phyloP scores from a whole-genome alignment of 2,113 vertebrate genomes.

The Verasper variegatus region DNA sequence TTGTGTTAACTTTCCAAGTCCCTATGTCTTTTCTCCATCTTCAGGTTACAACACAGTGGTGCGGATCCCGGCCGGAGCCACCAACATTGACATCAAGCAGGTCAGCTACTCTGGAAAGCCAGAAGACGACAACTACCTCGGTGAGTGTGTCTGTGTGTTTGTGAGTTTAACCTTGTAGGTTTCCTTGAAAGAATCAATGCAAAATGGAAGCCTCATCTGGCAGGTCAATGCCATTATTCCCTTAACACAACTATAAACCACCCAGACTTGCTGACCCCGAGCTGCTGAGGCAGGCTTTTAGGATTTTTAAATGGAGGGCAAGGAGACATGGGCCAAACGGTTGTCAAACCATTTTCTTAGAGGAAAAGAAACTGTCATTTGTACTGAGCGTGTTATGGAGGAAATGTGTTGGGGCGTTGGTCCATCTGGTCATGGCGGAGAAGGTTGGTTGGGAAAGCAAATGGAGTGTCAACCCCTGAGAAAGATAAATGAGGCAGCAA shows the following conservation, averaged over 20 bases:
- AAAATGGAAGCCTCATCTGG: slow-evolving; percentile 44
- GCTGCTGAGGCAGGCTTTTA: slow-evolving; percentile 25
- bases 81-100: slow-evolving; percentile 93
- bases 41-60: slow-evolving; percentile 94
- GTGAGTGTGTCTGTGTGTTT: slow-evolving; percentile 82
- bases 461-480: slow-evolving; percentile 71
- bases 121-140: slow-evolving; percentile 98
- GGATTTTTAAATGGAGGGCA: slow-evolving; percentile 21
- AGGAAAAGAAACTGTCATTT: slow-evolving; percentile 51
- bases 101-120: slow-evolving; percentile 95
- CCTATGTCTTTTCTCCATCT: slow-evolving; percentile 11
- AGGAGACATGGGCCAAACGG: slow-evolving; percentile 32
- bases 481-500: slow-evolving; percentile 80
- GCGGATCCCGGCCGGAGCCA: slow-evolving; percentile 94
- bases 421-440: slow-evolving; percentile 47
- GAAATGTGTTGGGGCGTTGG: slow-evolving; percentile 48
- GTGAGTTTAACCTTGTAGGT: slow-evolving; percentile 29
- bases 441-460: slow-evolving; percentile 72
- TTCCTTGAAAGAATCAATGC: slow-evolving; percentile 25
- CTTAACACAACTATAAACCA: slow-evolving; percentile 28
- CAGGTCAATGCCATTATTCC: slow-evolving; percentile 62
- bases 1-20: not conserved
- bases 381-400: slow-evolving; percentile 31
- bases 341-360: slow-evolving; percentile 31
- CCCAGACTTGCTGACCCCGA: slow-evolving; percentile 41